Conservation (phyloP, 2,888 invertebrate species). For the Phyllotreta cruciferae region DNA sequence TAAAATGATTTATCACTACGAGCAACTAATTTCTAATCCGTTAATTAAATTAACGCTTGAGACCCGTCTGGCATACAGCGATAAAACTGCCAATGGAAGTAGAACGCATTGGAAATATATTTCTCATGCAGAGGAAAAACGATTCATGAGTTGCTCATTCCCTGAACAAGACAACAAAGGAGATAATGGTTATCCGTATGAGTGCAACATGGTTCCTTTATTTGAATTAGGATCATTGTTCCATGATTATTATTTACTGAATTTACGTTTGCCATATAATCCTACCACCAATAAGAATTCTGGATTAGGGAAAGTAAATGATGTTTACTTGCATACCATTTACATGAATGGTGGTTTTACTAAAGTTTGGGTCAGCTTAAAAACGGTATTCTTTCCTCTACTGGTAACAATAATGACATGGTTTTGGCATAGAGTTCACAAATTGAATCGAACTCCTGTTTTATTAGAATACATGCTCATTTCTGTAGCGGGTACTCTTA, state of each 20-base stretch:
- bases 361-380: conserved; percentile 92
- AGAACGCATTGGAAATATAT: conserved; percentile 78
- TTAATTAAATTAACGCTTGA: conserved; percentile 79
- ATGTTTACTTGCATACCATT: conserved; percentile 70
- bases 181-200: conserved; percentile 78
- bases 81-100: conserved; percentile 64
- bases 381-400: conserved; percentile 90
- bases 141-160: conserved; percentile 83
- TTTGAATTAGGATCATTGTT: conserved; percentile 95
- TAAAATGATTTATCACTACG: conserved; percentile 78
- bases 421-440: conserved; percentile 92
- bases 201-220: conserved; percentile 90
- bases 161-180: conserved; percentile 55
- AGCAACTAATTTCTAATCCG: conserved; percentile 61
- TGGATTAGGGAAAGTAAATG: conserved; percentile 49
- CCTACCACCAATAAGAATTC: conserved; percentile 51
- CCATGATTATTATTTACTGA: conserved; percentile 94
- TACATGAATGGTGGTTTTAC: conserved; percentile 99
- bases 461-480: conserved; percentile 94
- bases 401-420: conserved; percentile 84
- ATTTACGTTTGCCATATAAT: conserved; percentile 83
- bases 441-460: conserved; percentile 85
- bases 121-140: conserved; percentile 81
- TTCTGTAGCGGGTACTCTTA: conserved; percentile 82
- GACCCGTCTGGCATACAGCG: conserved; percentile 83